These are phyloP conservation scores for Podargus strigoides DNA, from an alignment of 2,797 vertebrate species.

Conservation along the genomic window DNA sequence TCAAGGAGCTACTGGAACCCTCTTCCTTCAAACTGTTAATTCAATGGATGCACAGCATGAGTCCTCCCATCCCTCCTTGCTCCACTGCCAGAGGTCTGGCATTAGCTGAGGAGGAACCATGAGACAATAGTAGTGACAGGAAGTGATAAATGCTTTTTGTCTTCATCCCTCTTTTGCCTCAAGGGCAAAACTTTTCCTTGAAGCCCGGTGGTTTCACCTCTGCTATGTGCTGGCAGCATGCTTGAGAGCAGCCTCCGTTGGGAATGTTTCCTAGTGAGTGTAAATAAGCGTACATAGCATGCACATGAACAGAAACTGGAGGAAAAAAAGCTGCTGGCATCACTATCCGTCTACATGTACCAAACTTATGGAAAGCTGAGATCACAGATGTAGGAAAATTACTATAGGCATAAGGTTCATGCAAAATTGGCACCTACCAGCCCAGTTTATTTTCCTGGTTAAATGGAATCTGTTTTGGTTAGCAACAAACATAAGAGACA, in stretches of 20 bases:
- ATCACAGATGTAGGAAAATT: background rate
- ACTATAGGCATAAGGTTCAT: background rate
- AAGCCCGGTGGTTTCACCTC: conserved; percentile 38
- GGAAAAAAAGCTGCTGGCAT: background rate
- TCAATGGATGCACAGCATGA: conserved; percentile 35
- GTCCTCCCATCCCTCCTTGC: background rate
- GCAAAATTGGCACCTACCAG: background rate
- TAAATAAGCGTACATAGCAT: background rate
- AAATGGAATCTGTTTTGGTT: background rate
- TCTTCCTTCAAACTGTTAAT: conserved; percentile 21
- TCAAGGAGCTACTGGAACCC: conserved; percentile 27
- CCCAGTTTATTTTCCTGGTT: background rate
- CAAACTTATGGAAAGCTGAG: background rate
- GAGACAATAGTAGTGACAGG: conserved; percentile 48
- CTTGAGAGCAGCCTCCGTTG: background rate
- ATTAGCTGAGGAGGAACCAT: conserved; percentile 33
- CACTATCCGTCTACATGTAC: background rate
- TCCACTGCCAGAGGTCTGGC: conserved; percentile 47
- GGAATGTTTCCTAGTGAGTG: background rate
- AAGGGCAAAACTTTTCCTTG: conserved; percentile 35
- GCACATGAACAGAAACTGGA: background rate
- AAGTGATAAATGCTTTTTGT: conserved; percentile 60
- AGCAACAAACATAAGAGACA: background rate
- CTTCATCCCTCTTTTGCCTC: conserved; percentile 19
- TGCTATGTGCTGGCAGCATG: background rate